These are phyloP conservation scores for Salvelinus sp. DNA, from an alignment of 2,113 vertebrate species.

Conservation along the genomic window DNA sequence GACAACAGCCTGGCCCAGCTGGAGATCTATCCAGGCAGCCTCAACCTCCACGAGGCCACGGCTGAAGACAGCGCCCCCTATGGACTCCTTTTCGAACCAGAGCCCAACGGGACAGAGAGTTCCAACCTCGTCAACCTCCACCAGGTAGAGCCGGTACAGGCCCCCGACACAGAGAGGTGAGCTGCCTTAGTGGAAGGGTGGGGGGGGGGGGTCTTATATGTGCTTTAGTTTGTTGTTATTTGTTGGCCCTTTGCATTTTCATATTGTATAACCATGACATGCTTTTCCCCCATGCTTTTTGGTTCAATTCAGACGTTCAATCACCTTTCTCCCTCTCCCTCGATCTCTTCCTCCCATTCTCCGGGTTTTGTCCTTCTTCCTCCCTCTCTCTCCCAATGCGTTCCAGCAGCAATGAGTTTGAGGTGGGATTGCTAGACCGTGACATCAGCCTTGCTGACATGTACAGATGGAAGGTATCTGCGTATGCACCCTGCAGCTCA, in stretches of 20 bases:
- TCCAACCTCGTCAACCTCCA: slow-evolving; percentile 47
- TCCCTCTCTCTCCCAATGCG: not conserved
- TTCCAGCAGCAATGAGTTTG: slow-evolving; percentile 80
- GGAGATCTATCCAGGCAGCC: slow-evolving; percentile 55
- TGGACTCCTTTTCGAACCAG: slow-evolving; percentile 46
- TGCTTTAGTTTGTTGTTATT: no score
- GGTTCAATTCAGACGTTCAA: not conserved
- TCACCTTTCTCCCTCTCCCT: not conserved
- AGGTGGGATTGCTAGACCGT: slow-evolving; percentile 70
- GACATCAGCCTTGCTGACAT: slow-evolving; percentile 85
- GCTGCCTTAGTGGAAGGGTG: not conserved
- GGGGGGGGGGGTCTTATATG: not conserved
- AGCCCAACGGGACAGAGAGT: slow-evolving; percentile 60
- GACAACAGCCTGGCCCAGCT: slow-evolving; percentile 44
- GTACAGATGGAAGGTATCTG: slow-evolving; percentile 91
- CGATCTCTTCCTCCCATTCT: not conserved
- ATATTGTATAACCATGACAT: no score
- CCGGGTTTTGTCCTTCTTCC: not conserved
- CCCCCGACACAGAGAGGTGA: slow-evolving; percentile 79
- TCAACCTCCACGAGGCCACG: slow-evolving; percentile 50
- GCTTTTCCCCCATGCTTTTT: no score
- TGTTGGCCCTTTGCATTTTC: no score
- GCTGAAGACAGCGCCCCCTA: slow-evolving; percentile 52
- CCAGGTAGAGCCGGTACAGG: slow-evolving; percentile 71
- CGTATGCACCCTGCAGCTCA: slow-evolving; percentile 88